Conservation (phyloP, 2,888 invertebrate genomes). For the Eupithecia dodoneata region DNA sequence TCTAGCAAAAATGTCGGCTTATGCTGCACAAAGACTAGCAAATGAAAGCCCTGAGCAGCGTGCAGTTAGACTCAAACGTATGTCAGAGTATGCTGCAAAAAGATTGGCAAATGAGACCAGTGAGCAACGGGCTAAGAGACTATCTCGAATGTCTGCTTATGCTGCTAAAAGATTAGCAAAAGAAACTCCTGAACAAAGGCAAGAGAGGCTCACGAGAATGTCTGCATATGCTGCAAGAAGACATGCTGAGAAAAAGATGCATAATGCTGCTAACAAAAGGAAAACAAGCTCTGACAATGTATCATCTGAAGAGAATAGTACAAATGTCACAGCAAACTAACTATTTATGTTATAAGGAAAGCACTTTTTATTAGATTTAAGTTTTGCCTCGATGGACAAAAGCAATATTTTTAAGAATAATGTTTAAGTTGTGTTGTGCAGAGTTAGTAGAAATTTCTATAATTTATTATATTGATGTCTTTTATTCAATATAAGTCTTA, state of each 20-base stretch:
- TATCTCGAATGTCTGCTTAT: slow-evolving; percentile 78
- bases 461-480: neutral
- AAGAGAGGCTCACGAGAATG: slow-evolving; percentile 69
- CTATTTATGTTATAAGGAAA: slow-evolving; percentile 4
- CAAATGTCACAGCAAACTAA: slow-evolving; percentile 24
- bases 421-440: slow-evolving; percentile 3
- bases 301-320: slow-evolving; percentile 18
- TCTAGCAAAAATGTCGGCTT: slow-evolving; percentile 76
- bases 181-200: slow-evolving; percentile 73
- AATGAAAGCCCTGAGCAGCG: slow-evolving; percentile 75
- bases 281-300: slow-evolving; percentile 14
- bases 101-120: slow-evolving; percentile 69
- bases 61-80: slow-evolving; percentile 67
- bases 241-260: slow-evolving; percentile 65
- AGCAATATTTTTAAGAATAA: neutral
- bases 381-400: neutral
- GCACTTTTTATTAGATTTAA: neutral
- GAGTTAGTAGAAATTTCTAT: neutral
- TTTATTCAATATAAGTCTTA: neutral
- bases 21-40: slow-evolving; percentile 75
- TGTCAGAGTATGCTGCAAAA: slow-evolving; percentile 78
- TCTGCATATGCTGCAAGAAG: slow-evolving; percentile 76
- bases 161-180: slow-evolving; percentile 73
- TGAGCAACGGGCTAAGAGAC: slow-evolving; percentile 70
- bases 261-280: slow-evolving; percentile 20